phyloP scores from a whole-genome alignment of 2,113 vertebrate species.

The mouse (Mus musculus) region DNA sequence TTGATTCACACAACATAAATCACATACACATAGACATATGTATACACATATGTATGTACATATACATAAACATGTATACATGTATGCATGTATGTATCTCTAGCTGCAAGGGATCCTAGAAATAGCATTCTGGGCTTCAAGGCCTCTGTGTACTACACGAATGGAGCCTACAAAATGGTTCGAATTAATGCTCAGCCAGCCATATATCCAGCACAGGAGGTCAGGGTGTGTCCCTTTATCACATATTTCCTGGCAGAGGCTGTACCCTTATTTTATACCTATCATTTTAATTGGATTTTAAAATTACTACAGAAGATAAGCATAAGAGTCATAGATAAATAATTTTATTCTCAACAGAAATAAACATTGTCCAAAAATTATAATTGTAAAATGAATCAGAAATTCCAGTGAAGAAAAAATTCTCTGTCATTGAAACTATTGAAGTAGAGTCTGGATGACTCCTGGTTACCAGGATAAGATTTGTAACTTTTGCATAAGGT shows the following conservation, averaged over 20 bases:
- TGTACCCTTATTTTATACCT: not conserved
- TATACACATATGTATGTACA: not conserved
- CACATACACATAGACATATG: not conserved
- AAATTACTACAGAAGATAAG: not conserved
- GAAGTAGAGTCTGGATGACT: not conserved
- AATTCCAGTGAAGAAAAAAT: not conserved
- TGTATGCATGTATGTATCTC: not conserved
- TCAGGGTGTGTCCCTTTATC: not conserved
- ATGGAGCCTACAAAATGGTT: not conserved
- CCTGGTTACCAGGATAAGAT: not conserved
- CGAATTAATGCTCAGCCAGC: not conserved
- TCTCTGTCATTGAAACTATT: not conserved
- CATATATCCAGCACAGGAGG: not conserved
- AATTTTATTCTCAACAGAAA: not conserved
- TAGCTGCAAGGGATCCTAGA: slow-evolving; percentile 53
- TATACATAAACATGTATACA: too few species aligned
- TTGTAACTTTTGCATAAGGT: not conserved
- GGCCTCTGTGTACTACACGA: not conserved
- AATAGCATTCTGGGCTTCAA: not conserved
- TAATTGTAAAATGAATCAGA: not conserved
- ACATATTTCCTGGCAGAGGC: not conserved
- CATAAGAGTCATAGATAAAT: not conserved
- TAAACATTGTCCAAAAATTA: not conserved
- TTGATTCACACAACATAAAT: not conserved
- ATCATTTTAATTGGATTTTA: slow-evolving; percentile 37